These are phyloP conservation scores for Erinaceus europaeus DNA, from an alignment of 2,113 vertebrate genomes.

Conservation along the genomic window DNA sequence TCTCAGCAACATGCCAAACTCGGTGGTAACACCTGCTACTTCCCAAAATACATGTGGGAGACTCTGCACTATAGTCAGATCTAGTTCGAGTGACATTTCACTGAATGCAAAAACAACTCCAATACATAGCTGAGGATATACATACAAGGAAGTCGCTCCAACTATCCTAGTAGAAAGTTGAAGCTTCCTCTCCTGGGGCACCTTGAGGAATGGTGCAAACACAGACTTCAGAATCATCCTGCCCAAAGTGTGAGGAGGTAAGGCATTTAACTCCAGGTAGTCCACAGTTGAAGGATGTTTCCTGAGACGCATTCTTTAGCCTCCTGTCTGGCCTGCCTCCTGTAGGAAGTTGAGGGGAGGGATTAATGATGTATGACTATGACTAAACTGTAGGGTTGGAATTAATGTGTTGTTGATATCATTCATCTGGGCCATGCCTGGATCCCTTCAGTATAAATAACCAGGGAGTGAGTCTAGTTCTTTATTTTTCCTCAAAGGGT, in stretches of 20 bases:
- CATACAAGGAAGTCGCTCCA: too few species aligned
- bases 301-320: too few species aligned
- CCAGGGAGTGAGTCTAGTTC: background rate
- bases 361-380: too few species aligned
- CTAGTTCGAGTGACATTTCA: background rate
- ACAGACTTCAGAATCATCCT: too few species aligned
- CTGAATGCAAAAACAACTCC: background rate
- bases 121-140: background rate
- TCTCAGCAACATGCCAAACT: background rate
- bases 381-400: background rate
- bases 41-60: background rate
- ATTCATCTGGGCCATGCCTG: background rate
- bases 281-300: too few species aligned
- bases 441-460: background rate
- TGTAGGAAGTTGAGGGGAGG: too few species aligned
- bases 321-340: too few species aligned
- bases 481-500: background rate
- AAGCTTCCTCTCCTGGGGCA: too few species aligned
- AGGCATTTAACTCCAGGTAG: too few species aligned
- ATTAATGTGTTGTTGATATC: background rate
- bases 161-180: too few species aligned
- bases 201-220: too few species aligned
- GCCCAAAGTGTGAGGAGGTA: too few species aligned
- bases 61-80: background rate
- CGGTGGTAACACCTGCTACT: background rate